phyloP scores from a whole-genome alignment of 2,113 vertebrate genomes.

The Hydrochoerus hydrochaeris region DNA sequence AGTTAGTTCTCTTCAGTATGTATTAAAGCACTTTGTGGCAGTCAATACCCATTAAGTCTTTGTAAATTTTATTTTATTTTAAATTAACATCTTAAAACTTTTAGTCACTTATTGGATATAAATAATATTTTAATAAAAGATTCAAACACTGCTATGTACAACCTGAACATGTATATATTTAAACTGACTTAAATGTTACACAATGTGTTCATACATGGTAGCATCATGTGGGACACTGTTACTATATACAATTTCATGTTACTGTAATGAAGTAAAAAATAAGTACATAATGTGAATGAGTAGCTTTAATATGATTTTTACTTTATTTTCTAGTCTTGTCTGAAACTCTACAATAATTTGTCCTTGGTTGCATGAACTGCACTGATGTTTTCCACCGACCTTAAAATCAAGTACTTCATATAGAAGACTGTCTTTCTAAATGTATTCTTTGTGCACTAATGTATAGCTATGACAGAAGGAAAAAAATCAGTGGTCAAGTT shows the following conservation, averaged over 20 bases:
- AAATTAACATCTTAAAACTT: background rate
- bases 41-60: rapidly evolving
- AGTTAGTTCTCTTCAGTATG: background rate
- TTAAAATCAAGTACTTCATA: background rate
- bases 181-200: background rate
- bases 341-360: background rate
- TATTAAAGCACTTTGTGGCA: background rate
- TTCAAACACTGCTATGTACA: background rate
- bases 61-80: background rate
- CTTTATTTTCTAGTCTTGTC: background rate
- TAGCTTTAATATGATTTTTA: background rate
- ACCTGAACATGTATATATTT: background rate
- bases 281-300: background rate
- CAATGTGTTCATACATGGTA: background rate
- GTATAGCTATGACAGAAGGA: background rate
- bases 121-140: background rate
- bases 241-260: background rate
- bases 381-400: background rate
- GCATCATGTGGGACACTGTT: background rate
- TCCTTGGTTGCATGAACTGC: background rate
- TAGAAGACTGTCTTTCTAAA: background rate
- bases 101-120: background rate
- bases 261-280: background rate
- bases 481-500: background rate
- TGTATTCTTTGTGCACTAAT: background rate